Percentiles rank a stretch among this genome's conserved stretches.
These are phyloP conservation scores for Umimayanthus chanpuru DNA, from an alignment of 92 coral and sea anemone genomes.

Conservation along the genomic window DNA sequence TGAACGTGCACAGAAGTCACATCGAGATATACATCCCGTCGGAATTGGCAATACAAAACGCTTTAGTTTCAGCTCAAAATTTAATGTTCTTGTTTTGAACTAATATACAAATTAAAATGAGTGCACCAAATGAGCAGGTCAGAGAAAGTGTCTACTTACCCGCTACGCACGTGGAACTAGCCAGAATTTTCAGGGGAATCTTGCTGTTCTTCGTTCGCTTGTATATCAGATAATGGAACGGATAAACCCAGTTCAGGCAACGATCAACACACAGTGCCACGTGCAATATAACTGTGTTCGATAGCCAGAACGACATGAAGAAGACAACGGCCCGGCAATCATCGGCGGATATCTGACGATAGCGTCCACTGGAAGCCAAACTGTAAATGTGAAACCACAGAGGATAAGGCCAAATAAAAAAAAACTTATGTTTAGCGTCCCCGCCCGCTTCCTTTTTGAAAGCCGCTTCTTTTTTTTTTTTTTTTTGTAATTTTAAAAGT, in stretches of 20 bases:
- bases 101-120: too few species aligned
- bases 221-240: constrained; percentile 33
- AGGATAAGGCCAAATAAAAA: too few species aligned
- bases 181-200: not conserved
- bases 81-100: too few species aligned
- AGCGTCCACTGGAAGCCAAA: not conserved
- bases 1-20: too few species aligned
- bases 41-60: too few species aligned
- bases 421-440: too few species aligned
- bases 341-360: not conserved
- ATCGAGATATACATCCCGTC: too few species aligned
- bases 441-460: too few species aligned
- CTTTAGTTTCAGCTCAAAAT: too few species aligned
- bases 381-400: constrained; percentile 14
- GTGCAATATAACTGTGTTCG: not conserved
- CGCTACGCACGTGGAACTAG: not conserved
- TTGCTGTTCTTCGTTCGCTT: constrained; percentile 24
- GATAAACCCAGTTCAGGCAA: constrained; percentile 22
- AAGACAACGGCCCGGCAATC: constrained; percentile 7
- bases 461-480: too few species aligned
- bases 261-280: constrained; percentile 22
- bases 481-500: too few species aligned
- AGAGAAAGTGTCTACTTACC: not conserved
- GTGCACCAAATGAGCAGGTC: too few species aligned
- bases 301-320: constrained; percentile 9